Percentiles rank a stretch among this genome's conserved stretches.
Evolutionary conservation across 1,140 invertebrate genomes (phyloP).

Genomic region (Trichogramma pretiosum): DNA sequence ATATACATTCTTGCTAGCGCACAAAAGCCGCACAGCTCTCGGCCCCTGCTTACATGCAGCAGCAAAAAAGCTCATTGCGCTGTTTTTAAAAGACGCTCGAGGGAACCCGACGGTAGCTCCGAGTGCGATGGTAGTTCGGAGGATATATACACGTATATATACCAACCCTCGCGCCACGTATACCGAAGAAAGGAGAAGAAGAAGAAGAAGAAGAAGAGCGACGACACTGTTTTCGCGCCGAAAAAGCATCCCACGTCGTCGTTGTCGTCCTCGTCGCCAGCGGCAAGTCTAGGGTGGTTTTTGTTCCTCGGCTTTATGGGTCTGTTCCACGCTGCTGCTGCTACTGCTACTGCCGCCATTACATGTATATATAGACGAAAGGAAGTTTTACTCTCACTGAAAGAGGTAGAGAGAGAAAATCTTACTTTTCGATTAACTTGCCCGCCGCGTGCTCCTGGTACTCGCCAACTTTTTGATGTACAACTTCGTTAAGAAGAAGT

Average conservation of each 20-base stretch:
- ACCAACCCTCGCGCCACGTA: too few species aligned
- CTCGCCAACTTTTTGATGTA: slow-evolving; percentile 18
- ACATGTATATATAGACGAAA: neutral
- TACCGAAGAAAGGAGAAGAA: too few species aligned
- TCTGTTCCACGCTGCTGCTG: too few species aligned
- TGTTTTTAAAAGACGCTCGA: slow-evolving; percentile 6
- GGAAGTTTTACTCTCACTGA: neutral
- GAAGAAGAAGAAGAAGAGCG: too few species aligned
- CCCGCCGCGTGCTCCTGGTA: neutral
- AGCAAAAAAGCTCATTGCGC: slow-evolving; percentile 7
- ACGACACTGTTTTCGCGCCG: slow-evolving; percentile 5
- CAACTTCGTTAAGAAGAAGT: slow-evolving; percentile 21
- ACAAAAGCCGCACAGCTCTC: too few species aligned
- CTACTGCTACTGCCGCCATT: too few species aligned
- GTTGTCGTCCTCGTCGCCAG: neutral
- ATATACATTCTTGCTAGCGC: too few species aligned
- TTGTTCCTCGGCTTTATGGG: slow-evolving; percentile 10
- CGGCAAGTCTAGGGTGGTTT: too few species aligned
- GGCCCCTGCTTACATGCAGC: neutral
- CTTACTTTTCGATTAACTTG: slow-evolving; percentile 19
- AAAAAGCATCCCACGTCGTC: neutral
- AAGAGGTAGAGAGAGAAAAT: slow-evolving; percentile 1
- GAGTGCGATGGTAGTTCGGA: too few species aligned
- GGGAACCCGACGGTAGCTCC: too few species aligned
- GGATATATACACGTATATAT: too few species aligned